A percentile compares a stretch with the other conserved stretches of the same genome.
phyloP scores from a whole-genome alignment of 2,113 vertebrate genomes.

The Machaerirhynchus nigripectus region DNA sequence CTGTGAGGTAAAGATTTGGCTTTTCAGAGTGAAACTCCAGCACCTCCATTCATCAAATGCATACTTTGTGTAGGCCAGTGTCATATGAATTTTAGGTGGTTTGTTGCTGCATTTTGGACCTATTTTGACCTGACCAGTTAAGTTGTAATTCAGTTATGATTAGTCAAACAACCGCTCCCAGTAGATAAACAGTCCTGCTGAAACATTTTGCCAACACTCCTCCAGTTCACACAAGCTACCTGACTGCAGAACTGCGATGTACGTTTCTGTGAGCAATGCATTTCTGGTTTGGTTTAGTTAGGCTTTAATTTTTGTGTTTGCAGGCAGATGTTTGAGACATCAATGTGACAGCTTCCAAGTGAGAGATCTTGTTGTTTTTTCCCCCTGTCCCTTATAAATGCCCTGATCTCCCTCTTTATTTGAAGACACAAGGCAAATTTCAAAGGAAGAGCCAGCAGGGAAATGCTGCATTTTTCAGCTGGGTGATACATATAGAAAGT shows the following conservation, averaged over 20 bases:
- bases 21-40: not conserved
- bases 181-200: not conserved
- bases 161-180: not conserved
- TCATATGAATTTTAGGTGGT: not conserved
- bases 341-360: not conserved
- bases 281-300: not conserved
- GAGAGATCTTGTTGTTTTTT: not conserved
- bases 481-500: not conserved
- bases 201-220: not conserved
- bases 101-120: not conserved
- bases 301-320: not conserved
- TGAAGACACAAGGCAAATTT: not conserved
- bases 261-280: accelerated
- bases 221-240: not conserved
- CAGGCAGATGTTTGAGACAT: not conserved
- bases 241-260: not conserved
- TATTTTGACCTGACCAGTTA: not conserved
- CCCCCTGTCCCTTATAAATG: not conserved
- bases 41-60: not conserved
- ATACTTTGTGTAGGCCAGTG: not conserved
- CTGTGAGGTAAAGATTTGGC: not conserved
- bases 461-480: not conserved
- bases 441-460: not conserved
- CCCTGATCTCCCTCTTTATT: not conserved
- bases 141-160: not conserved